phyloP scores from a whole-genome alignment of 2,113 vertebrate species.

The Ictalurus furcatus region DNA sequence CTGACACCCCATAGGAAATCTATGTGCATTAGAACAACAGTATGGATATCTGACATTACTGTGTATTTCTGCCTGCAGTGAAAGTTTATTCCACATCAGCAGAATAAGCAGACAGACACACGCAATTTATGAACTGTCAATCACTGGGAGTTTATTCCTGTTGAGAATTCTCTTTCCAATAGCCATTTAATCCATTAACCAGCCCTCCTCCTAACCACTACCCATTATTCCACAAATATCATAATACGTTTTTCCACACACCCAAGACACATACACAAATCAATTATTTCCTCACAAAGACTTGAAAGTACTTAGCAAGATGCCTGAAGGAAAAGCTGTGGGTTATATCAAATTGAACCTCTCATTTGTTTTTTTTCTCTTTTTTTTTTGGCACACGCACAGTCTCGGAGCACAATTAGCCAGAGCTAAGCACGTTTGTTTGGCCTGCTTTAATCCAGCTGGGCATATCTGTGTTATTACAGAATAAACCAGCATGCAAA shows the following conservation, averaged over 20 bases:
- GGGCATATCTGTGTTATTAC: slow-evolving; percentile 96
- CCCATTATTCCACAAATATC: slow-evolving; percentile 93
- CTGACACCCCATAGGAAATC: not conserved
- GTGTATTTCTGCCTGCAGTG: slow-evolving; percentile 9
- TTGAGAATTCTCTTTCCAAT: slow-evolving; percentile 82
- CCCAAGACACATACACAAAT: slow-evolving; percentile 83
- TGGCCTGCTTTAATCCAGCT: slow-evolving; percentile 90
- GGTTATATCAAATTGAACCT: slow-evolving; percentile 97
- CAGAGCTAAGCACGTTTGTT: slow-evolving; percentile 85
- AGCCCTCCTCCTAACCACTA: slow-evolving; percentile 77
- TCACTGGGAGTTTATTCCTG: slow-evolving; percentile 79
- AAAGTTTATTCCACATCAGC: slow-evolving; percentile 55
- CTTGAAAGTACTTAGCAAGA: slow-evolving; percentile 96
- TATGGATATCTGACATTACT: slow-evolving; percentile 30
- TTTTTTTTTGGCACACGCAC: slow-evolving; percentile 37
- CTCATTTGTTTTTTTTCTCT: slow-evolving; percentile 73
- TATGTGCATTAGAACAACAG: slow-evolving; percentile 15
- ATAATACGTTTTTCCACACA: slow-evolving; percentile 92
- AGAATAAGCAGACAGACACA: slow-evolving; percentile 82
- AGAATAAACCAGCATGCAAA: slow-evolving; percentile 92
- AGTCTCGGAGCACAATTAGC: slow-evolving; percentile 90
- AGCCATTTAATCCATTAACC: slow-evolving; percentile 93
- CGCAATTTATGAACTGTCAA: slow-evolving; percentile 83
- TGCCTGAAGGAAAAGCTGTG: slow-evolving; percentile 89
- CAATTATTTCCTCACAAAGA: slow-evolving; percentile 97